phyloP scores from a whole-genome alignment of 92 coral and sea anemone species.

The Palythoa heliodiscus region DNA sequence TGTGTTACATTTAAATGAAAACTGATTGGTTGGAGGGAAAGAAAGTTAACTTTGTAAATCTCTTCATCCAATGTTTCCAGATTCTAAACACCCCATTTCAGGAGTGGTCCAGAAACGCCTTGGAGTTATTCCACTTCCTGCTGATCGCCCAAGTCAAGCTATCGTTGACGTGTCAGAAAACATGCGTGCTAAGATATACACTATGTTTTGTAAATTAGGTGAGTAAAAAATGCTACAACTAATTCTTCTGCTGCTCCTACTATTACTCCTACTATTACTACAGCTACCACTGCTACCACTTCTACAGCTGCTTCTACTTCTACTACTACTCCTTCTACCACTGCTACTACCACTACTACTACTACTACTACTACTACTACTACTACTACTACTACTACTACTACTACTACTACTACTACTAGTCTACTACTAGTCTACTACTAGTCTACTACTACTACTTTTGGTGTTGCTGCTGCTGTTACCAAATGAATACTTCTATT shows the following conservation, averaged over 20 bases:
- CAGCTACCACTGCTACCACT: not conserved
- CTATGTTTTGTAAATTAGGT: constrained; percentile 97
- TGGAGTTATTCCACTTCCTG: constrained; percentile 83
- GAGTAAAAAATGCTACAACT: constrained; percentile 18
- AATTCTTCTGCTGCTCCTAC: not conserved
- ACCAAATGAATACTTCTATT: not conserved
- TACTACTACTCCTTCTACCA: not conserved
- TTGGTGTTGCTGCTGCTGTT: not conserved
- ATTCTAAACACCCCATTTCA: constrained; percentile 78
- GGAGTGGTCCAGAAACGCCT: constrained; percentile 85
- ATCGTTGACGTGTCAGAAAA: constrained; percentile 94
- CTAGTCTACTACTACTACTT: not conserved
- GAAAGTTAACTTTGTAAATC: not conserved
- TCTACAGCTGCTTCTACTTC: not conserved
- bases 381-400: not conserved
- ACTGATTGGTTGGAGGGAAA: not conserved
- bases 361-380: not conserved
- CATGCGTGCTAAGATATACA: constrained; percentile 93
- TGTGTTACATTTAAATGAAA: not conserved
- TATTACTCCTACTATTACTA: not conserved
- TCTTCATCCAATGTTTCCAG: constrained; percentile 50
- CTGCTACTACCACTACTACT: not conserved
- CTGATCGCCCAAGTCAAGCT: constrained; percentile 92
- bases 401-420: not conserved
- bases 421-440: not conserved